Base-by-base conservation (phyloP, 1,140 invertebrate genomes). In the Steinernema feltiae region DNA sequence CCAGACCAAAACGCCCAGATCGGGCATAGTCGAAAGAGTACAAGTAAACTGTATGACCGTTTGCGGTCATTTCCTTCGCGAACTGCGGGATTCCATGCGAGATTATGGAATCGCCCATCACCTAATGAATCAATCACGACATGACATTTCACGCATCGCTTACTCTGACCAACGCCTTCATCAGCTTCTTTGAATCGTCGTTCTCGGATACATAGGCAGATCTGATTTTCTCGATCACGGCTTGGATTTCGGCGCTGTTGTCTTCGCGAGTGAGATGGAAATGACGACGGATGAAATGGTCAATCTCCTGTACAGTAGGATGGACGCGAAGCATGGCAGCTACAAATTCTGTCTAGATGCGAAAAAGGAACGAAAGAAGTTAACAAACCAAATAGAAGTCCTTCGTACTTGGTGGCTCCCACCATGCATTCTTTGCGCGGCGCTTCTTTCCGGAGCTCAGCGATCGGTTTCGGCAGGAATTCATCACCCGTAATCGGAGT, bases 21-120 rank as follows among this genome's bases (percentile, higher is more conserved):
- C 76, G 76, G 69, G 27, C 76, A 48, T 77, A 77, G 48, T 76
- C 48, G 35, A 77, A 77, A 18, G 48, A 77, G 70, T 77, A 77
- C 2, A 72, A 69, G 46, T 76, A 77, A 1, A 77, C 74, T 24
- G 21, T 71, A 29, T 77, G 46, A 30, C 76, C 76, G 3, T 35
- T 31, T 53, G 48, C 32, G 7, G 35, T 29, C 74, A 69, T 63
- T 1, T 29, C 30, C n/a, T 31, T 21, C 15, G 24, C 70, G 74
- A 70, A 77, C 24, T 30, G 30, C 15, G 48, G 63, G 24, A 31
- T n/a, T 21, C 48, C 30, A 27, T 31, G 32, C n/a, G 41, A 30
- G 30, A 77, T 69, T 32, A 70, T n/a, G 21, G 76, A 31, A 35
- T 77, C 76, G 30, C 74, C 48, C 30, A 76, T 69, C 24, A 77